phyloP scores from a whole-genome alignment of 2,888 invertebrate genomes.

The Drosophila yooni region DNA sequence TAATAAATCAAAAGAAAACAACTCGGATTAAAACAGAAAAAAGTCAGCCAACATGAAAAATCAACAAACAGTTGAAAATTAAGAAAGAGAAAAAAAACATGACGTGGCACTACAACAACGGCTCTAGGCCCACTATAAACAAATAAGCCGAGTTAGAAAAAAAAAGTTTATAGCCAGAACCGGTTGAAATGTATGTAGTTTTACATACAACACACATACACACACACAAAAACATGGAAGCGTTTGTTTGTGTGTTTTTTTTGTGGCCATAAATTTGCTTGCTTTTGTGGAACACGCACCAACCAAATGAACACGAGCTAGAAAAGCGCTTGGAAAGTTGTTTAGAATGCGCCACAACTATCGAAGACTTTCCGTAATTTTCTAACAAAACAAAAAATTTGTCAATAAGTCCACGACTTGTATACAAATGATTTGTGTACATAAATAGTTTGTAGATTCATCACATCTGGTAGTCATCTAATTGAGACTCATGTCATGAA shows the following conservation, averaged over 20 bases:
- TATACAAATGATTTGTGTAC: constrained; percentile 20
- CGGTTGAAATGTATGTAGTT: constrained; percentile 57
- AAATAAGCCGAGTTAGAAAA: constrained; percentile 19
- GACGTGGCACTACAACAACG: constrained; percentile 69
- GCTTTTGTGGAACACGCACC: constrained; percentile 34
- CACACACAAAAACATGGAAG: constrained; percentile 9
- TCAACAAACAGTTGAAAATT: background rate
- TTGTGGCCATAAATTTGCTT: constrained; percentile 42
- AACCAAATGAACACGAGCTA: constrained; percentile 1
- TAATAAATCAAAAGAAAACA: constrained; percentile 29
- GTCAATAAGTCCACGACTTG: background rate
- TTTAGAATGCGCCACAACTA: constrained; percentile 24
- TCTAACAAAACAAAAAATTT: background rate
- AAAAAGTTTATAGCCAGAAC: constrained; percentile 43
- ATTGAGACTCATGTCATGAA: constrained; percentile 42
- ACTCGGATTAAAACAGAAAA: constrained; percentile 6
- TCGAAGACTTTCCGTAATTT: constrained; percentile 4
- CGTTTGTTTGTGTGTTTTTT: constrained; percentile 33
- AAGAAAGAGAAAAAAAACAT: constrained; percentile 27
- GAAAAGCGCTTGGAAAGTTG: constrained; percentile 25
- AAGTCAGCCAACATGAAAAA: constrained; percentile 48
- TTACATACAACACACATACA: constrained; percentile 8
- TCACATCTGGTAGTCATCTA: constrained; percentile 16
- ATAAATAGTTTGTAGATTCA: constrained; percentile 49
- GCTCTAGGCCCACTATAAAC: constrained; percentile 43